phyloP scores from a whole-genome alignment of 2,888 invertebrate species.

The Antheraea yamamai region DNA sequence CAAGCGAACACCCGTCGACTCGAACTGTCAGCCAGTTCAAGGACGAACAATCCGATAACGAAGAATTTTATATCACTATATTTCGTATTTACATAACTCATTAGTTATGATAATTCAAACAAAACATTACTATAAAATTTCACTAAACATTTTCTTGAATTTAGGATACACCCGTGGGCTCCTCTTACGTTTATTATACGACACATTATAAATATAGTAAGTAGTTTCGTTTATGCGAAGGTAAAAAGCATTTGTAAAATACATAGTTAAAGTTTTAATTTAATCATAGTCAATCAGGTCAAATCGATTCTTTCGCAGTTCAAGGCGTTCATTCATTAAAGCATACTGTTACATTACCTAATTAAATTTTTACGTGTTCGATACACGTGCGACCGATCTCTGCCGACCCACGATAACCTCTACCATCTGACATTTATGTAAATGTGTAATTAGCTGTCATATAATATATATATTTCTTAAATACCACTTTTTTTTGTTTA shows the following conservation, averaged over 20 bases:
- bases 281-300: no score
- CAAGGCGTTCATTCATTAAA: no score
- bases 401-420: neutral
- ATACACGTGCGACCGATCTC: neutral
- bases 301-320: no score
- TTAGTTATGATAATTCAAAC: neutral
- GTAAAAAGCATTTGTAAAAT: no score
- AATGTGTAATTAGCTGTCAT: no score
- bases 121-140: neutral
- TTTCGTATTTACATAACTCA: neutral
- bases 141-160: neutral
- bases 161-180: neutral
- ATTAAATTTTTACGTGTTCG: no score
- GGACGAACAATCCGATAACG: slow-evolving; percentile 5
- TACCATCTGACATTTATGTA: neutral
- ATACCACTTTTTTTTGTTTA: no score
- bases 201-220: neutral
- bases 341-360: no score
- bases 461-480: no score
- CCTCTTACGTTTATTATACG: neutral
- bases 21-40: slow-evolving; percentile 2
- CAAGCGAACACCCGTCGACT: neutral
- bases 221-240: no score
- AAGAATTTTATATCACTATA: neutral
- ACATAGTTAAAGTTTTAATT: no score